Evolutionary conservation across 92 coral and sea anemone species (phyloP).

Genomic region (Umimayanthus chanpuru): DNA sequence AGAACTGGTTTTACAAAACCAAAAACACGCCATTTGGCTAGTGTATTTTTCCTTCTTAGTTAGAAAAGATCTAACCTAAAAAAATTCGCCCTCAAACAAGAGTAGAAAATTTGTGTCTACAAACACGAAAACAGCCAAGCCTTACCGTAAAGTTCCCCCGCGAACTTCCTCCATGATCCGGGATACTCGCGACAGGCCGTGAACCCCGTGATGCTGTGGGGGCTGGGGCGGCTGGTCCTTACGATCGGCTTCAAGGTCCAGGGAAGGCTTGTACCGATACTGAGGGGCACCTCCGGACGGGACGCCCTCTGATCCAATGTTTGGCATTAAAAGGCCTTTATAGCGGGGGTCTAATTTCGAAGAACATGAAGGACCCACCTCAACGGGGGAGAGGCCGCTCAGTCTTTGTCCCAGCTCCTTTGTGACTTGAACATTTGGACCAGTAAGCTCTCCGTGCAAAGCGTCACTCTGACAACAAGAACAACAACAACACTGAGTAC

Average conservation of each 20-base stretch:
- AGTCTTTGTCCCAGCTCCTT: constrained; percentile 35
- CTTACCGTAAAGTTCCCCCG: constrained; percentile 43
- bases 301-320: not conserved
- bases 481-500: not conserved
- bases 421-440: constrained; percentile 30
- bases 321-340: constrained; percentile 30
- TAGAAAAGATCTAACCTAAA: too few relatives aligned
- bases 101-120: too few relatives aligned
- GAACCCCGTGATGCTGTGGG: constrained; percentile 35
- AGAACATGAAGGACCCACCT: constrained; percentile 16
- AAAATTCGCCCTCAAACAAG: not conserved
- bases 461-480: not conserved
- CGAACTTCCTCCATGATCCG: constrained; percentile 48
- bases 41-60: too few relatives aligned
- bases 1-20: too few relatives aligned
- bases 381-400: constrained; percentile 37
- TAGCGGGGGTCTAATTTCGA: constrained; percentile 19
- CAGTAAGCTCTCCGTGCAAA: constrained; percentile 19
- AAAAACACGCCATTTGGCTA: too few relatives aligned
- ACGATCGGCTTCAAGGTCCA: constrained; percentile 10
- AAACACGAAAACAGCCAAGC: not conserved
- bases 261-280: constrained; percentile 5
- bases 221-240: constrained; percentile 29
- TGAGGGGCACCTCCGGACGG: constrained; percentile 40
- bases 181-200: constrained; percentile 43